Conservation (phyloP, 2,797 vertebrate species). For the Anabas testudineus region DNA sequence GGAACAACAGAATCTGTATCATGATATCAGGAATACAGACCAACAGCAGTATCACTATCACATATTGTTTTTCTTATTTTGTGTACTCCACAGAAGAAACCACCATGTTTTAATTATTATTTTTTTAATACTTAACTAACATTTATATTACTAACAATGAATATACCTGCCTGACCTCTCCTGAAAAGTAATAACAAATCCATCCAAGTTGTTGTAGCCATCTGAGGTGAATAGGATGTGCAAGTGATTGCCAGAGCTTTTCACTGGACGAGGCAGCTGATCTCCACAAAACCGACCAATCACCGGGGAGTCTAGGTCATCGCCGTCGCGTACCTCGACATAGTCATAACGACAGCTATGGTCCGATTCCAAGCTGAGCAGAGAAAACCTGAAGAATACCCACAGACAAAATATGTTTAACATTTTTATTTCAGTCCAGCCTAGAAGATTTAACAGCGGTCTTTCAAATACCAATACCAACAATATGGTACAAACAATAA, state of each 20-base stretch:
- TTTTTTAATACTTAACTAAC: background rate
- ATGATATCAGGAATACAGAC: slow-evolving; percentile 19
- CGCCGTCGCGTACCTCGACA: slow-evolving; percentile 90
- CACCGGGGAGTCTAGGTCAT: slow-evolving; percentile 82
- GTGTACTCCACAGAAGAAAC: slow-evolving; percentile 11
- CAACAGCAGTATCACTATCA: slow-evolving; percentile 5
- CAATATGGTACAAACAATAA: slow-evolving; percentile 4
- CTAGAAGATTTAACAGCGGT: background rate
- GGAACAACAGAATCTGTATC: slow-evolving; percentile 12
- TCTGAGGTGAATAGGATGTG: slow-evolving; percentile 91
- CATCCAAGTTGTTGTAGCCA: slow-evolving; percentile 93
- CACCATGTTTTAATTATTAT: no score
- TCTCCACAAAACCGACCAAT: slow-evolving; percentile 92
- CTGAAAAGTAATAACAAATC: slow-evolving; percentile 90
- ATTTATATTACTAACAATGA: background rate
- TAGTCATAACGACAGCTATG: slow-evolving; percentile 91
- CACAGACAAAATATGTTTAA: background rate
- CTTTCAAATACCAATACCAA: background rate
- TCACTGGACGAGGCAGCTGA: slow-evolving; percentile 85
- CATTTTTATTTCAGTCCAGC: slow-evolving; percentile 5
- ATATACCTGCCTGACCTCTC: slow-evolving; percentile 87
- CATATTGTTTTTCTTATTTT: slow-evolving; percentile 6
- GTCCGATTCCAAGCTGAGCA: slow-evolving; percentile 86
- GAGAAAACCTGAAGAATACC: slow-evolving; percentile 85
- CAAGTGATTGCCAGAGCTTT: slow-evolving; percentile 84